Evolutionary conservation across 2,113 vertebrate species (phyloP).

Genomic region (Fregetta grallaria): DNA sequence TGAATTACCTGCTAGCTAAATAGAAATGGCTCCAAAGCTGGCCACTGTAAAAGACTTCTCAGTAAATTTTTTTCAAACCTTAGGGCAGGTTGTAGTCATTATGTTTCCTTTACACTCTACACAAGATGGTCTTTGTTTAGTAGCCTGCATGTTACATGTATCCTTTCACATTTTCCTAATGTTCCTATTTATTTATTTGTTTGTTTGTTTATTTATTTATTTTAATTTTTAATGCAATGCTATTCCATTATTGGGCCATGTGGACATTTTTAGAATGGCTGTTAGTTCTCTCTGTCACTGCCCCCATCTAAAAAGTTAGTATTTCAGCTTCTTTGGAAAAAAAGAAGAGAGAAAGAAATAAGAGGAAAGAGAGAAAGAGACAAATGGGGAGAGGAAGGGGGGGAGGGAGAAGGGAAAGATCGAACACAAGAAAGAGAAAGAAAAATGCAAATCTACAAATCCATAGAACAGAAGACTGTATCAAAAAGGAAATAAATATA

Average conservation of each 20-base stretch:
- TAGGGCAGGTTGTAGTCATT: constrained; percentile 50
- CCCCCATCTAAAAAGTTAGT: neutral
- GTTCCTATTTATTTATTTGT: neutral
- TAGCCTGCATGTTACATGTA: neutral
- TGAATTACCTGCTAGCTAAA: constrained; percentile 70
- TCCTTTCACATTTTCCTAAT: constrained; percentile 22
- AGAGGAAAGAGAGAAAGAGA: neutral
- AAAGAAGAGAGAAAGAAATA: neutral
- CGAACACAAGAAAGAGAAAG: neutral
- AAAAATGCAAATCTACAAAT: neutral
- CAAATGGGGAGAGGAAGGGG: neutral
- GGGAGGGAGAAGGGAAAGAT: neutral
- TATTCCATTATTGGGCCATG: neutral
- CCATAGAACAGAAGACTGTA: neutral
- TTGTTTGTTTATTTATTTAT: neutral
- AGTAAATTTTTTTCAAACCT: constrained; percentile 68
- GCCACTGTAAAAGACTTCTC: constrained; percentile 61
- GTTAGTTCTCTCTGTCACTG: neutral
- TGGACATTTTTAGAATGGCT: neutral
- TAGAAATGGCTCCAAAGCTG: constrained; percentile 62
- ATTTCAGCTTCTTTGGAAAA: neutral
- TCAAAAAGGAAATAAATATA: neutral
- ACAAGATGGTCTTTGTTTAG: constrained; percentile 66
- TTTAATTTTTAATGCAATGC: neutral
- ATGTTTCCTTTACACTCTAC: constrained; percentile 13